Evolutionary conservation across 2,113 vertebrate species (phyloP).

Genomic region (Percopsis transmontana): DNA sequence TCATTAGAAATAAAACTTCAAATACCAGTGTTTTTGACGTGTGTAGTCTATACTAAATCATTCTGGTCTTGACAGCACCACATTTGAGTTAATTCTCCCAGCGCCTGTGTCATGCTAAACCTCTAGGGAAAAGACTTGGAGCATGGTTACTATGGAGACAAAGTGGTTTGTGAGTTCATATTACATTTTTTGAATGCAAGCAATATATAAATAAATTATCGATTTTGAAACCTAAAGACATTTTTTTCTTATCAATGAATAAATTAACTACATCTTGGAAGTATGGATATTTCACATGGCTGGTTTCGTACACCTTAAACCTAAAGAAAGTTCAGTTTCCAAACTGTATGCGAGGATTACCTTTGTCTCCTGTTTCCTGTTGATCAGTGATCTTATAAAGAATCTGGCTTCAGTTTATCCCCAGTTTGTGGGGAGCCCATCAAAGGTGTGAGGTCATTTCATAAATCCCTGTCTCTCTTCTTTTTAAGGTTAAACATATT

Average conservation of each 20-base stretch:
- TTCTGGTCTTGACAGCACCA: background rate
- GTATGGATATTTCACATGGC: background rate
- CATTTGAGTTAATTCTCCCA: background rate
- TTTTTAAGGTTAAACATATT: slow-evolving; percentile 38
- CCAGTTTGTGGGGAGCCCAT: slow-evolving; percentile 11
- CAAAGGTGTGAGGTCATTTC: slow-evolving; percentile 37
- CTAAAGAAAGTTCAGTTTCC: too few relatives aligned
- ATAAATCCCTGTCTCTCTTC: slow-evolving; percentile 20
- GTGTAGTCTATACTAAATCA: background rate
- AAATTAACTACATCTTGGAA: too few relatives aligned
- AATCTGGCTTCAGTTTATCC: slow-evolving; percentile 39
- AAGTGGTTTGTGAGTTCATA: too few relatives aligned
- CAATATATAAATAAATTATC: too few relatives aligned
- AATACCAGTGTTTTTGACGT: background rate
- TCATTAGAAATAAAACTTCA: background rate
- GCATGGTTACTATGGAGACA: too few relatives aligned
- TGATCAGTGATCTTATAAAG: slow-evolving; percentile 10
- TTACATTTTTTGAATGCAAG: too few relatives aligned
- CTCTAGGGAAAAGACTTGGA: too few relatives aligned
- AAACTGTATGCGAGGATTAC: background rate
- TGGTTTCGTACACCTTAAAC: slow-evolving; percentile 14
- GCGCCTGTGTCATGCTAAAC: background rate
- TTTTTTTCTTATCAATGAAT: too few relatives aligned
- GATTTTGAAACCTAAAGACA: too few relatives aligned
- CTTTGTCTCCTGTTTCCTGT: background rate